These are phyloP conservation scores for Martes martes DNA, from an alignment of 2,113 vertebrate species.

Conservation along the genomic window DNA sequence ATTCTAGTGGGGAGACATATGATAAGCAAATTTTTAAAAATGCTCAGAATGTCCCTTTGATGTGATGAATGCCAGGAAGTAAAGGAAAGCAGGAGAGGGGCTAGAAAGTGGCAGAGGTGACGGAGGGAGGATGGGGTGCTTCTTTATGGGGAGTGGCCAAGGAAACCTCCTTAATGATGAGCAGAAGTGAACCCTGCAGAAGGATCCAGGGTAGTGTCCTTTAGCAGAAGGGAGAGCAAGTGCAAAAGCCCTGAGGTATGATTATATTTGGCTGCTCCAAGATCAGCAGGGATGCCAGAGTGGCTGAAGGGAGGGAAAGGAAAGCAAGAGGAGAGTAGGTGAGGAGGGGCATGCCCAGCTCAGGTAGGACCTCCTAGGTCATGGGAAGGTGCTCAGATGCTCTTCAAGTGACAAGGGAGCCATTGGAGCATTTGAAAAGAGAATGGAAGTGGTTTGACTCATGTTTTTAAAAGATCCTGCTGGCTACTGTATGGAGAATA, in stretches of 20 bases:
- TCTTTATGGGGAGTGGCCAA: not conserved
- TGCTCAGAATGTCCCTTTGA: too few species aligned
- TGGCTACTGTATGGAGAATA: not conserved
- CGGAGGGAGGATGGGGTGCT: not conserved
- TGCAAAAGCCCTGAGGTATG: not conserved
- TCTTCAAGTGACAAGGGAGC: not conserved
- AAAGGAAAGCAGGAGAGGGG: not conserved
- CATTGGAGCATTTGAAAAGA: not conserved
- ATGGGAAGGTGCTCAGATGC: not conserved
- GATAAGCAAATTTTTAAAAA: not conserved
- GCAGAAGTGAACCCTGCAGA: not conserved
- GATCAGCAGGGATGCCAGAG: not conserved
- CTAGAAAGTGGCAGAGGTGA: not conserved
- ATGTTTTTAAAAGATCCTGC: not conserved
- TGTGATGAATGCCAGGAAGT: not conserved
- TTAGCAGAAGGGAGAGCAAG: not conserved
- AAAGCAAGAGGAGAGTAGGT: not conserved
- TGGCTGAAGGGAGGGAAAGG: not conserved
- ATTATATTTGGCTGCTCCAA: not conserved
- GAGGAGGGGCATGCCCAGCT: not conserved
- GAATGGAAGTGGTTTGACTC: not conserved
- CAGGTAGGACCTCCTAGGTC: not conserved
- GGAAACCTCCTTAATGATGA: not conserved
- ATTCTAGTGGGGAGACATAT: not conserved
- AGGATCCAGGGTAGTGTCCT: not conserved